Evolutionary conservation across 2,888 invertebrate genomes (phyloP), one percentile per base, ranked within the genome.

Genomic region (Therioaphis trifolii): DNA sequence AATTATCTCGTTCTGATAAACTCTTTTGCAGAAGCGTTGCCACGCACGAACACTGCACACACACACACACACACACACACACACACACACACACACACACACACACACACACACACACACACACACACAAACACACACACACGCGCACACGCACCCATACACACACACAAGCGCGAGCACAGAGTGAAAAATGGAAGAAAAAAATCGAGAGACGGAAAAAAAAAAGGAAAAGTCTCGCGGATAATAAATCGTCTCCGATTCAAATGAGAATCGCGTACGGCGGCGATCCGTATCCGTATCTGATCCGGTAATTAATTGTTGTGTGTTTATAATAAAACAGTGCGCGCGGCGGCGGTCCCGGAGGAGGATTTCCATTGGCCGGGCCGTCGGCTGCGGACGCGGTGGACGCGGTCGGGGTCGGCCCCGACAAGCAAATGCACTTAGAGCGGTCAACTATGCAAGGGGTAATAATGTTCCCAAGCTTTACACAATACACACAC

Each of bases 211-310:
- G 18, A 40, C 58, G 40, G 18, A 58, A 58, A 75, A 15, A 29
- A 52, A 52, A 72, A 61, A n/a, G 29, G 58, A 66, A 21, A 66
- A 66, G 24, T 74, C 74, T 74, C 72, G 82, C 63, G 61, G 80
- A 80, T 80, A 80, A 80, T 80, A 80, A 80, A 80, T 80, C 71
- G 80, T 80, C 52, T 80, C 52, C 35, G 74, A 80, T 84, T 61
- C 84, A 61, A 68, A 84, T 40, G 68, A 74, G 84, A 84, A 84
- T 84, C 77, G 84, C 76, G 75, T 77, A 76, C 77, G 77, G 55
- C 84, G 84, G 84, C 76, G 84, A 74, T 84, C 84, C 84, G 75
- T 84, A 74, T 84, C 84, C 84, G 84, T 78, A 82, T 82, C 82
- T 74, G 82, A 82, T 82, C 82, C 82, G 74, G 82, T 82, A 82